Base-by-base conservation (phyloP, 2,888 invertebrate species). In the Sinhomidia bicolor region DNA sequence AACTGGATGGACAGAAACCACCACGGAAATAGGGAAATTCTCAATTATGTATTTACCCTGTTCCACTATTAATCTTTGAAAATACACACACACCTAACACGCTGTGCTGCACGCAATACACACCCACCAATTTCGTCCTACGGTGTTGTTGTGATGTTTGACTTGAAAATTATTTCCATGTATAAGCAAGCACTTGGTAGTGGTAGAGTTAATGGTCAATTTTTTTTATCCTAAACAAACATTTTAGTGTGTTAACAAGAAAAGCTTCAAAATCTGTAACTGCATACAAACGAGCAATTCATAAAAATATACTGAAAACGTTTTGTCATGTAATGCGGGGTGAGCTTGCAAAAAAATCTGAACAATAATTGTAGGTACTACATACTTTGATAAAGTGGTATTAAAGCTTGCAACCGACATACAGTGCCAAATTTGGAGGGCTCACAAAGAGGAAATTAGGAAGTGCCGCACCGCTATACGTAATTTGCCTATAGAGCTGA, bases 1-100 rank as follows among this genome's bases (percentile, higher is more conserved):
- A 60, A 60, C 60, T 26, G 60, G 29, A 60, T 10, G 2, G 23
- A 62, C 29, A 9, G 29, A 0, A 3, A 12, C 62, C n/a, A n/a
- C n/a, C n/a, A n/a, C 10, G 68, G 44, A 71, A 71, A 71, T 71
- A 71, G 68, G 68, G 68, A 71, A 71, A 41, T 41, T 71, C 41
- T 1, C 68, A 71, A 71, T 71, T n/a, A n/a, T n/a, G n/a, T 17
- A 71, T 71, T 71, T 71, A 71, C 36, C 41, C 20, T 71, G 0
- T 20, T 71, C 23, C 68, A 71, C 9, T 71, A n/a, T 36, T 41
- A 71, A 36, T 41, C 68, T 71, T 41, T 71, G 9, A 71, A 71
- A 41, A 71, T 17, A 12, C n/a, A 32, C 36, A 6, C n/a, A n/a
- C n/a, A n/a, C n/a, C 36, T 57, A 23, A 36, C 65, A 65, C n/a